Evolutionary conservation across 2,113 vertebrate genomes (phyloP).

Genomic region (Oostethus manadensis): DNA sequence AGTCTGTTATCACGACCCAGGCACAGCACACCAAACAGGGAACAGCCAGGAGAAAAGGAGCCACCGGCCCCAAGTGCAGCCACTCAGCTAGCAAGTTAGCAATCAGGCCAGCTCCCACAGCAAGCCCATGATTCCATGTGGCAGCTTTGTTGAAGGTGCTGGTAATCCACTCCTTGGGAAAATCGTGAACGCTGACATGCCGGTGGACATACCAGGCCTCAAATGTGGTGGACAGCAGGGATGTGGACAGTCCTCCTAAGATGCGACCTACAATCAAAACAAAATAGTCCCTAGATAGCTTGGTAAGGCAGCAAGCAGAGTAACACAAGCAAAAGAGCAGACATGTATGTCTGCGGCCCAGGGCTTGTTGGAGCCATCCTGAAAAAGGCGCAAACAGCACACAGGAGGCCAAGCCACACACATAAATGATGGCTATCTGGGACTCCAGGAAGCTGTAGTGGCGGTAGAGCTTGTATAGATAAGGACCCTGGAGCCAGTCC

Average conservation of each 20-base stretch:
- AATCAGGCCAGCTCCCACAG: conserved; percentile 80
- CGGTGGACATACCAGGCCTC: conserved; percentile 87
- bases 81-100: conserved; percentile 83
- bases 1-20: conserved; percentile 76
- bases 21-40: conserved; percentile 78
- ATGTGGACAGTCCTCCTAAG: conserved; percentile 85
- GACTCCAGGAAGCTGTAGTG: conserved; percentile 91
- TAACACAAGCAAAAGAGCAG: conserved; percentile 85
- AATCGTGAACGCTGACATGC: conserved; percentile 81
- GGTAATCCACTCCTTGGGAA: conserved; percentile 87
- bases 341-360: conserved; percentile 83
- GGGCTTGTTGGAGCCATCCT: conserved; percentile 75
- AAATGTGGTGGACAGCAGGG: conserved; percentile 82
- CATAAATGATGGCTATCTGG: conserved; percentile 90
- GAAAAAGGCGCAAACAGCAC: conserved; percentile 83
- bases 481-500: conserved; percentile 92
- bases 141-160: conserved; percentile 80
- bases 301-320: conserved; percentile 82
- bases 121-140: conserved; percentile 84
- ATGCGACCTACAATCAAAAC: conserved; percentile 80
- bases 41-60: conserved; percentile 84
- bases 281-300: conserved; percentile 88
- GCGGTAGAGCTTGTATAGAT: conserved; percentile 90
- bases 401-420: conserved; percentile 84
- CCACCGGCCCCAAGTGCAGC: conserved; percentile 84